Base-by-base conservation (phyloP, 2,888 invertebrate species). In the Neoitamus cyanurus region DNA sequence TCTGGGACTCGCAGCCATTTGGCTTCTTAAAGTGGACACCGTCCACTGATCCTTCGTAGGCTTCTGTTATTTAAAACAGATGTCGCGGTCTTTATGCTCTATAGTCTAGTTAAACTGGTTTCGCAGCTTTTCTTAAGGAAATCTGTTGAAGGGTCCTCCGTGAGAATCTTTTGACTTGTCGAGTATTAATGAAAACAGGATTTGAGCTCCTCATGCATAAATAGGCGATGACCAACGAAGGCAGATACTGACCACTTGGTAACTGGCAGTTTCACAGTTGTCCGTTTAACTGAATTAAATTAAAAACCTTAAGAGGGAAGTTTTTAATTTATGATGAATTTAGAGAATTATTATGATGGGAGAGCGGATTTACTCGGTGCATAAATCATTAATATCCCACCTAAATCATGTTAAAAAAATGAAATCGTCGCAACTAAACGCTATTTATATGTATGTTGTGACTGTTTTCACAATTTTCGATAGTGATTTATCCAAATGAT, bases 31-130 rank as follows among this genome's bases (percentile, higher is more conserved):
- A 58, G 25, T 58, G 58, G 75, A 75, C 75, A 75, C 37, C 42
- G 75, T 75, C 75, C 75, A 75, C 28, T 75, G 42, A 13, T 31
- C 31, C 70, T 15, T 42, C 42, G 25, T 36, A 25, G 7, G 31
- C n/a, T 28, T 25, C 20, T 11, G 13, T 42, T 36, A 73, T 75
- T 75, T 42, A 75, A 75, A 42, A 4, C 28, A 42, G 37, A 75
- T 75, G 42, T 42, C 75, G 20, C 28, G 42, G 20, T 37, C 13
- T 28, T 28, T 75, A 13, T 75, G 11, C n/a, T n/a, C n/a, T n/a
- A 36, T 13, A 37, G 36, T n/a, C 69, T 69, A 31, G 82, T 69
- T 36, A 69, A 82, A 82, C 82, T 34, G 34, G 82, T 82, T 82
- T 30, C n/a, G 20, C 82, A 69, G 36, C 82, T 69, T 37, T 82